Evolutionary conservation across 2,797 vertebrate species (phyloP), one percentile per base, ranked within the genome.

Genomic region (Setipinna tenuifilis): DNA sequence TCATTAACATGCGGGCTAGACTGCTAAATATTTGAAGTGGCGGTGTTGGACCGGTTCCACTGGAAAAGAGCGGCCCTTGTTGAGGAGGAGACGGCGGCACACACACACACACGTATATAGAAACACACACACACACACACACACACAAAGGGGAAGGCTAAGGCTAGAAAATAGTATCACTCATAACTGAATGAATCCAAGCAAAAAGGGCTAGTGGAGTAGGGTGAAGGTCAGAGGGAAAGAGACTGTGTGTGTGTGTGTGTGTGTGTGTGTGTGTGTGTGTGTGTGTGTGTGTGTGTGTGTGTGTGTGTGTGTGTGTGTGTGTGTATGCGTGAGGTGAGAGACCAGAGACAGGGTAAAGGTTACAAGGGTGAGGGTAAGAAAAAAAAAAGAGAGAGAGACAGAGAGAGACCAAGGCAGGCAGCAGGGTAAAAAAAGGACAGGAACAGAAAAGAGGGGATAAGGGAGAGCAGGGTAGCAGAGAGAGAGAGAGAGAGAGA

Each of bases 21-120:
- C 96, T 96, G 95, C 95, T 97, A 97, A 97, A 98, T 96, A 98
- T 97, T 98, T 97, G 95, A 98, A 97, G 95, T 95, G 96, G 94
- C 86, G 58, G 89, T 87, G 89, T 89, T 95, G 95, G 95, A 94
- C 95, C 94, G 92, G 93, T 95, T 95, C 96, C 95, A 95, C 92
- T 94, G 92, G 92, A 95, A 95, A 95, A 90, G 91, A 94, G 93
- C 92, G 89, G 90, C 91, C 91, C 91, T 83, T 19, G 6, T n/a
- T 50, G 62, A 61, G 48, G 81, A 62, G 57, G 50, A 23, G 31
- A 54, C 50, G 50, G 9, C 7, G 9, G 50, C 28, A 19, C 68
- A 6, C 65, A 35, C 68, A 35, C 68, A 75, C 50, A 54, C 50
- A 54, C 50, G 9, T 7, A 54, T 9, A 14, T 9, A 54, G 2